Percentiles rank a stretch among this genome's conserved stretches.
Evolutionary conservation across 2,113 vertebrate genomes (phyloP).

Genomic region (Neofelis nebulosa): DNA sequence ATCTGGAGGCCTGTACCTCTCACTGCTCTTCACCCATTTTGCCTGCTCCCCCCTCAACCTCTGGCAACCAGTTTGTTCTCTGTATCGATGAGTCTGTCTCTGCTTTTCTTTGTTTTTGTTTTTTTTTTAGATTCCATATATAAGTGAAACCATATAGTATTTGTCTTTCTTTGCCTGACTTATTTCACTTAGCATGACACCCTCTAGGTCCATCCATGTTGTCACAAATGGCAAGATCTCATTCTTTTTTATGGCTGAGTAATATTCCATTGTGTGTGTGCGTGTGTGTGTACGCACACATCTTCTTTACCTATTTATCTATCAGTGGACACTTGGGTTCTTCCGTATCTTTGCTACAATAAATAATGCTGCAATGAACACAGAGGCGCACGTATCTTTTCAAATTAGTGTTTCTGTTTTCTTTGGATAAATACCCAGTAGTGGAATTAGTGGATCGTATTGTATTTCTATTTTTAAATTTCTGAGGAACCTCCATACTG

Average conservation of each 20-base stretch:
- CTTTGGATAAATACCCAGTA: background rate
- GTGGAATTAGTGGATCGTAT: background rate
- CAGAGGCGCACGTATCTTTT: background rate
- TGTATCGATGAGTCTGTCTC: background rate
- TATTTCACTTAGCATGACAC: background rate
- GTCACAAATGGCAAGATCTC: background rate
- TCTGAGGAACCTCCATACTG: background rate
- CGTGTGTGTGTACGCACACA: background rate
- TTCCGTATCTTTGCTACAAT: background rate
- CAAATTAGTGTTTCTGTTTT: background rate
- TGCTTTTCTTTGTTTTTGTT: background rate
- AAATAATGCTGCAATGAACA: background rate
- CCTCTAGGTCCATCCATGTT: background rate
- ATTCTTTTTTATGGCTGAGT: background rate
- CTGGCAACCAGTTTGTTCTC: background rate
- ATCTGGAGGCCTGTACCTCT: background rate
- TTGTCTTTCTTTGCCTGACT: background rate
- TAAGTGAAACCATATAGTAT: background rate
- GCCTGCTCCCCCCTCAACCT: background rate
- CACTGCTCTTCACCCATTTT: background rate
- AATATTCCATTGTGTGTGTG: background rate
- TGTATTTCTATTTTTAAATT: background rate
- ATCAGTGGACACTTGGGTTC: background rate
- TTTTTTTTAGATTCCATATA: background rate
- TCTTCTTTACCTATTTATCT: background rate